These are phyloP conservation scores for Eupithecia centaureata DNA, from an alignment of 2,888 invertebrate genomes.

Conservation along the genomic window DNA sequence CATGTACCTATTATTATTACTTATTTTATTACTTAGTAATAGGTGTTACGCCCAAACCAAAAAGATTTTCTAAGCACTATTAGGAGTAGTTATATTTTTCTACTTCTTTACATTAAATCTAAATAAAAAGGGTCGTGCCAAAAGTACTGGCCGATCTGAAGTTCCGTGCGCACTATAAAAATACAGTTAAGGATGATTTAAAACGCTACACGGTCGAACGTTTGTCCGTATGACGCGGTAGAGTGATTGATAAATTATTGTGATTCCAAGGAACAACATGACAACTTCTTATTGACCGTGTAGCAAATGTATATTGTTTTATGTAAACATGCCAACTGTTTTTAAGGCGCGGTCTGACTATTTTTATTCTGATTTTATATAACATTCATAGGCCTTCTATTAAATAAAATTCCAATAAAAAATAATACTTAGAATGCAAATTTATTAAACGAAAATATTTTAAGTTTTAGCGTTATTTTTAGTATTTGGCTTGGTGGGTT, in stretches of 20 bases:
- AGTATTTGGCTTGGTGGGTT: too few relatives aligned
- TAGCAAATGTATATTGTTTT: neutral
- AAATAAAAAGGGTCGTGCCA: neutral
- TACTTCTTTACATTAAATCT: slow-evolving; percentile 21
- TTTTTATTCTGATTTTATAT: slow-evolving; percentile 1
- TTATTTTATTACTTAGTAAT: slow-evolving; percentile 16
- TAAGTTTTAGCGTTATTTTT: too few relatives aligned
- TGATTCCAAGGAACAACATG: neutral
- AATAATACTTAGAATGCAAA: too few relatives aligned
- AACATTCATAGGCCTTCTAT: neutral
- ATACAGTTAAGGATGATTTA: neutral
- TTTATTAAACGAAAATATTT: too few relatives aligned
- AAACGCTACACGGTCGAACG: neutral
- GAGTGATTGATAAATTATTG: too few relatives aligned
- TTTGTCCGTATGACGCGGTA: neutral
- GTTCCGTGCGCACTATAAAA: slow-evolving; percentile 4
- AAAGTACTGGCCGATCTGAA: slow-evolving; percentile 1
- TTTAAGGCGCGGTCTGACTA: neutral
- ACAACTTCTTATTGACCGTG: neutral
- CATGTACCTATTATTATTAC: slow-evolving; percentile 15
- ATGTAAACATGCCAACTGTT: too few relatives aligned
- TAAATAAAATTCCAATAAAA: neutral
- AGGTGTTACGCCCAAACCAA: slow-evolving; percentile 30
- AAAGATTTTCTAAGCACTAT: slow-evolving; percentile 26
- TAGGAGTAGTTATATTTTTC: slow-evolving; percentile 29